A percentile compares a stretch with the other conserved stretches of the same genome.
phyloP scores from a whole-genome alignment of 1,140 invertebrate genomes.

The Drosophila rhopaloa region DNA sequence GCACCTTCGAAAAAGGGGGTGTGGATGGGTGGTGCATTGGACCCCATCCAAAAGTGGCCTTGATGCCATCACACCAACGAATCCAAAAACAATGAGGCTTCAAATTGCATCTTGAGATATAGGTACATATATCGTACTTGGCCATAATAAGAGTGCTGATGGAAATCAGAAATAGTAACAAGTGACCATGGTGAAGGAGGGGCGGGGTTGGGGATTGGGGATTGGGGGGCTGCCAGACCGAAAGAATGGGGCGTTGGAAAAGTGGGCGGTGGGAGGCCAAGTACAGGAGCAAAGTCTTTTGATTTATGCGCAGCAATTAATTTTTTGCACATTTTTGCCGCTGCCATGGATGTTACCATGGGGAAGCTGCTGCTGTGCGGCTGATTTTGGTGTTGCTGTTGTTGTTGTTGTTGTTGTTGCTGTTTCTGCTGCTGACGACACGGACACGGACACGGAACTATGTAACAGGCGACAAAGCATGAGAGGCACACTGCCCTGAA shows the following conservation, averaged over 20 bases:
- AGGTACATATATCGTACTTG: not conserved
- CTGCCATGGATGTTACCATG: slow-evolving; percentile 59
- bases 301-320: slow-evolving; percentile 82
- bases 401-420: slow-evolving; percentile 9
- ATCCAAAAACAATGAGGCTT: slow-evolving; percentile 46
- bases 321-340: slow-evolving; percentile 76
- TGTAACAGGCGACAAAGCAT: slow-evolving; percentile 70
- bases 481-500: slow-evolving; percentile 24
- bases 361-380: slow-evolving; percentile 54
- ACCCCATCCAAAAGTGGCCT: slow-evolving; percentile 49
- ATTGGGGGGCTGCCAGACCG: slow-evolving; percentile 7
- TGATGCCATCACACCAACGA: slow-evolving; percentile 23
- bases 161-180: slow-evolving; percentile 64
- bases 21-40: slow-evolving; percentile 26
- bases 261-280: not conserved
- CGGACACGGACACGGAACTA: slow-evolving; percentile 64
- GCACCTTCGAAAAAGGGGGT: slow-evolving; percentile 21
- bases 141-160: slow-evolving; percentile 7
- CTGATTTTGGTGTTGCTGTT: slow-evolving; percentile 28
- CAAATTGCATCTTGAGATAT: slow-evolving; percentile 16
- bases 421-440: slow-evolving; percentile 25
- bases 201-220: not conserved
- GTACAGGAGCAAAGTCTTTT: slow-evolving; percentile 69
- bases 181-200: slow-evolving; percentile 5
- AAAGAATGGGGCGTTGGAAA: not conserved